Evolutionary conservation across 2,888 invertebrate species (phyloP).

Genomic region (Eupithecia inturbata): DNA sequence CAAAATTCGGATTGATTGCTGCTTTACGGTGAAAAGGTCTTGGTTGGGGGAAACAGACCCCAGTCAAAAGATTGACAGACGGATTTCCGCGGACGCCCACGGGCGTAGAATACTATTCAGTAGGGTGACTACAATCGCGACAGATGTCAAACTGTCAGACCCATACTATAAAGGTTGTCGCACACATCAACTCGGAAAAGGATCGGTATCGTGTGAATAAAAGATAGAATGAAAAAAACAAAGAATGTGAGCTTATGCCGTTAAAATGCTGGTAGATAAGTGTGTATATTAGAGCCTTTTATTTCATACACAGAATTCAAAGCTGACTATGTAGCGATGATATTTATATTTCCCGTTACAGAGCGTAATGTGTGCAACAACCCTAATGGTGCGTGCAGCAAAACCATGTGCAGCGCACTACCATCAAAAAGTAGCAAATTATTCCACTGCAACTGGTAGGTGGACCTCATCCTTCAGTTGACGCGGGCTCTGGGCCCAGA

Average conservation of each 20-base stretch:
- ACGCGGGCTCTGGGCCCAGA: neutral
- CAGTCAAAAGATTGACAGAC: conserved; percentile 57
- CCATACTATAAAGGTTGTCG: conserved; percentile 25
- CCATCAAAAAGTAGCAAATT: neutral
- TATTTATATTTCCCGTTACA: neutral
- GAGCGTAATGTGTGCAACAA: neutral
- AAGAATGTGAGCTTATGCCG: neutral
- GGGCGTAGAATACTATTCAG: conserved; percentile 39
- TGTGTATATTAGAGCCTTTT: neutral
- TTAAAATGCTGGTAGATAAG: neutral
- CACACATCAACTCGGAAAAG: neutral
- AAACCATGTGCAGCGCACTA: neutral
- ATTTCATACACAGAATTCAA: neutral
- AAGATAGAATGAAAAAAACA: neutral
- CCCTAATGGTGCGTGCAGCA: neutral
- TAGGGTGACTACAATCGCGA: conserved; percentile 49
- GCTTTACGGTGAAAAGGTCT: neutral
- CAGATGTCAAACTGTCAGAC: conserved; percentile 33
- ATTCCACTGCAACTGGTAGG: neutral
- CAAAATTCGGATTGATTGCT: neutral
- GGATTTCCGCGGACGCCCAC: conserved; percentile 53
- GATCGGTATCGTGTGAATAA: neutral
- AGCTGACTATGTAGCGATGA: neutral
- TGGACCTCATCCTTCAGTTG: neutral
- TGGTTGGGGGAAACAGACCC: neutral